Percentiles rank a stretch among this genome's conserved stretches.
These are phyloP conservation scores for Oncorhynchus nerka DNA, from an alignment of 2,113 vertebrate species.

Conservation along the genomic window DNA sequence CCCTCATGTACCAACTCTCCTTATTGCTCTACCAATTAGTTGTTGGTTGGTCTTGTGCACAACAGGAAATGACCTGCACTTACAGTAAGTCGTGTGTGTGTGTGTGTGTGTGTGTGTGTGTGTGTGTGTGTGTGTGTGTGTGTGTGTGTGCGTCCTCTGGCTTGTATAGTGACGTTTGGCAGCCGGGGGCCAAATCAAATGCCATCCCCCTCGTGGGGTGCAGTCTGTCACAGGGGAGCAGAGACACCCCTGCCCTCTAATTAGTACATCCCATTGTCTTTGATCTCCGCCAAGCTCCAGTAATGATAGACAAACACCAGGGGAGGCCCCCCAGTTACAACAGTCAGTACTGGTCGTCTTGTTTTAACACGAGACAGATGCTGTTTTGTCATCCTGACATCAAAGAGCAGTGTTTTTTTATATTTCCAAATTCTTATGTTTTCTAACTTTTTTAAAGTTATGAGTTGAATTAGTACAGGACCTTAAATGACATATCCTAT, in stretches of 20 bases:
- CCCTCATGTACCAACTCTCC: not conserved
- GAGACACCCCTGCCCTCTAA: slow-evolving; percentile 58
- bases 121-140: not conserved
- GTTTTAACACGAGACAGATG: slow-evolving; percentile 52
- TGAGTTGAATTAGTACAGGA: not conserved
- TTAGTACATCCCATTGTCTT: slow-evolving; percentile 60
- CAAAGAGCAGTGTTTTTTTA: slow-evolving; percentile 54
- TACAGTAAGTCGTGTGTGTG: not conserved
- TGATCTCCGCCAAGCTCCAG: slow-evolving; percentile 62
- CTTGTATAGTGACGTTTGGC: not conserved
- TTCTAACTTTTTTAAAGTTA: slow-evolving; percentile 38
- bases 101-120: not conserved
- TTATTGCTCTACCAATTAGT: not conserved
- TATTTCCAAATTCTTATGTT: slow-evolving; percentile 9
- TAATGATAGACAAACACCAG: slow-evolving; percentile 57
- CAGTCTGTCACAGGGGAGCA: slow-evolving; percentile 46
- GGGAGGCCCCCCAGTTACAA: slow-evolving; percentile 32
- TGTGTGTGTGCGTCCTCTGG: not conserved
- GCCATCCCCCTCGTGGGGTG: slow-evolving; percentile 52
- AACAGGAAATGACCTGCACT: not conserved
- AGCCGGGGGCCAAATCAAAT: slow-evolving; percentile 29
- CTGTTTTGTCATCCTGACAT: slow-evolving; percentile 55
- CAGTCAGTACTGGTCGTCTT: slow-evolving; percentile 31
- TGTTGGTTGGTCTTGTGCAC: not conserved
- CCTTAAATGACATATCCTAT: not conserved